Conservation (phyloP, 2,888 invertebrate species). For the Lasioglossum marginatum region DNA sequence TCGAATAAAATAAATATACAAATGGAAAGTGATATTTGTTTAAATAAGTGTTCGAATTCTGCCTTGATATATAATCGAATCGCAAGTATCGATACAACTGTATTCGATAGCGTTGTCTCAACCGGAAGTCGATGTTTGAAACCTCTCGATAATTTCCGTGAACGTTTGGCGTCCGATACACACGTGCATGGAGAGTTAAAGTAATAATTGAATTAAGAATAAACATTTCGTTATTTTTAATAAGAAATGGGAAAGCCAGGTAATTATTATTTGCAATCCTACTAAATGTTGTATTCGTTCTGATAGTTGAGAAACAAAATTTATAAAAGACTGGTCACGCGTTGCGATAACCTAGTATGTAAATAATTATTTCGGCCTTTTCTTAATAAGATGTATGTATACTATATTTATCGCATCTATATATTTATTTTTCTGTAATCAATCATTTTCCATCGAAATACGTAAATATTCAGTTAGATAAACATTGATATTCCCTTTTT, state of each 20-base stretch:
- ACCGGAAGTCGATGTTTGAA: conserved; percentile 51
- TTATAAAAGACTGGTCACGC: neutral
- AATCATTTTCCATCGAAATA: conserved; percentile 9
- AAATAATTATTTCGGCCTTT: conserved; percentile 18
- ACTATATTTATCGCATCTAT: neutral
- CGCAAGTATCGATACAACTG: conserved; percentile 30
- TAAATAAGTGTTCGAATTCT: neutral
- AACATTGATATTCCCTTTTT: conserved; percentile 6
- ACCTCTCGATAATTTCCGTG: conserved; percentile 61
- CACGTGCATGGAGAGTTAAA: conserved; percentile 62
- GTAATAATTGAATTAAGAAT: conserved; percentile 8
- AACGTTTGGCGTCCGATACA: conserved; percentile 62
- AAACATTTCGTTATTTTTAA: neutral
- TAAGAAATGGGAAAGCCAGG: conserved; percentile 84
- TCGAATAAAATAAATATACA: neutral
- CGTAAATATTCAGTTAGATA: conserved; percentile 8
- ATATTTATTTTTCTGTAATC: neutral
- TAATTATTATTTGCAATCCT: conserved; percentile 60
- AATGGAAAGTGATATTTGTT: neutral
- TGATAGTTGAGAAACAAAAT: neutral
- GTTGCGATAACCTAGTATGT: neutral
- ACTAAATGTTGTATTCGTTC: conserved; percentile 1
- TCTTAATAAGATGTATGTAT: neutral
- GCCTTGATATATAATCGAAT: conserved; percentile 12
- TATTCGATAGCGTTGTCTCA: conserved; percentile 24